Base-by-base conservation (phyloP, 2,888 invertebrate genomes). In the Euproctis similis region DNA sequence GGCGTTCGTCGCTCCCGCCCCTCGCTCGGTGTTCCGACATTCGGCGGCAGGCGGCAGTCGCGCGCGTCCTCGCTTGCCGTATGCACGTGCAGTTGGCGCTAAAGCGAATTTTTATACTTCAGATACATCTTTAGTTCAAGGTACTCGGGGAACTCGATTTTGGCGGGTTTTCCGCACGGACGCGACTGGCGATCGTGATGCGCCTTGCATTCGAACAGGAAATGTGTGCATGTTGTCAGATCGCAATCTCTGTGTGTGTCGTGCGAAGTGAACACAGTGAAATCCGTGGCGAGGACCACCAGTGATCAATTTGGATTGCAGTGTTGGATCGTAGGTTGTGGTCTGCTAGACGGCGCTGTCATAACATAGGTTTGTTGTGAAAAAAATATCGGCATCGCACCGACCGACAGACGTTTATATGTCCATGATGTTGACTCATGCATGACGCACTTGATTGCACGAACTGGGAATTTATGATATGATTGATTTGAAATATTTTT, bases 371-470 rank as follows among this genome's bases (percentile, higher is more conserved):
- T 53, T 70, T 71, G 69, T 71, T 71, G 74, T 77, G 72, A 76
- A 72, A 72, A 69, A 71, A 64, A 29, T 66, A 72, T 54, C 61
- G 57, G 61, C 59, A n/a, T n/a, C n/a, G n/a, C n/a, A n/a, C n/a
- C n/a, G n/a, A n/a, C 62, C 63, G 70, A 56, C 75, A 75, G 74
- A 77, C 71, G 71, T 73, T 63, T 63, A n/a, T n/a, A 14, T 72
- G 77, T 72, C 71, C 77, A 77, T 74, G 70, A 70, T 73, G 80
- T 77, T 77, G 78, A 81, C 68, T 81, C 82, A 80, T 74, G 80
- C 80, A 60, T 81, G 81, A 81, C 80, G 74, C 74, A 76, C 77
- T 78, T 67, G 76, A 75, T 78, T 66, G 74, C 75, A 73, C 64
- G 69, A 75, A 76, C 69, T 71, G 68, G 68, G 71, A 68, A 63